phyloP scores from a whole-genome alignment of 64 coral and sea anemone species.

The Hydrozoanthus tunicans region DNA sequence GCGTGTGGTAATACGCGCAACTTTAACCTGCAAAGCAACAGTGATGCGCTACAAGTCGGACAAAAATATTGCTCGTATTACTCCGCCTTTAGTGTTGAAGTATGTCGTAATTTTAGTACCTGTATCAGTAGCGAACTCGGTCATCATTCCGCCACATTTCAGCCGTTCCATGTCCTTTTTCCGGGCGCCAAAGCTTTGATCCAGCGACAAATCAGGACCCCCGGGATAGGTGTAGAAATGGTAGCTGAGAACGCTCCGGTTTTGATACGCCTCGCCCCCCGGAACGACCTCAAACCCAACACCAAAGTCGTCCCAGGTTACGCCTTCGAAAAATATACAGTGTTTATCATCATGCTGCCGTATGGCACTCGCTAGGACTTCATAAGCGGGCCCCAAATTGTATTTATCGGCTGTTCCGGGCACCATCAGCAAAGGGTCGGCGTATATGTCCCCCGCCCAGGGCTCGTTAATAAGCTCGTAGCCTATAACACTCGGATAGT shows the following conservation, averaged over 20 bases:
- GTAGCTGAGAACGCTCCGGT: slow-evolving; percentile 91
- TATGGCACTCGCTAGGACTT: slow-evolving; percentile 82
- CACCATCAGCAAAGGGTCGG: slow-evolving; percentile 74
- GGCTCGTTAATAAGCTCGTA: slow-evolving; percentile 99
- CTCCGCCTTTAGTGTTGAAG: no score
- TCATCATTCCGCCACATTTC: slow-evolving; percentile 91
- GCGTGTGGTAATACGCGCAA: no score
- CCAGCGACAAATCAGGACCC: slow-evolving; percentile 40
- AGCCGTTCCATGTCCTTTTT: slow-evolving; percentile 67
- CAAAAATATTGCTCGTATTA: no score
- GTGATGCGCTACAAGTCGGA: no score
- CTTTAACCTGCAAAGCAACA: no score
- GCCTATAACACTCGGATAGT: slow-evolving; percentile 88
- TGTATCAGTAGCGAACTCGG: slow-evolving; percentile 71
- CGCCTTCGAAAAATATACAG: slow-evolving; percentile 93
- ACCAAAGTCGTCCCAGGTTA: slow-evolving; percentile 97
- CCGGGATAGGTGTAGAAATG: slow-evolving; percentile 80
- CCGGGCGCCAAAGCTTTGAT: slow-evolving; percentile 67
- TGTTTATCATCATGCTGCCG: slow-evolving; percentile 72
- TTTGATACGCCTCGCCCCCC: slow-evolving; percentile 77
- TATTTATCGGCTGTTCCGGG: slow-evolving; percentile 74
- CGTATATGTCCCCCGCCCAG: slow-evolving; percentile 89
- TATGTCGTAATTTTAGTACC: not conserved
- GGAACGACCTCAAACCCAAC: slow-evolving; percentile 92
- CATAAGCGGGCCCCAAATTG: slow-evolving; percentile 86